phyloP scores from a whole-genome alignment of 1,140 invertebrate genomes.

The Lepidurus arcticus region DNA sequence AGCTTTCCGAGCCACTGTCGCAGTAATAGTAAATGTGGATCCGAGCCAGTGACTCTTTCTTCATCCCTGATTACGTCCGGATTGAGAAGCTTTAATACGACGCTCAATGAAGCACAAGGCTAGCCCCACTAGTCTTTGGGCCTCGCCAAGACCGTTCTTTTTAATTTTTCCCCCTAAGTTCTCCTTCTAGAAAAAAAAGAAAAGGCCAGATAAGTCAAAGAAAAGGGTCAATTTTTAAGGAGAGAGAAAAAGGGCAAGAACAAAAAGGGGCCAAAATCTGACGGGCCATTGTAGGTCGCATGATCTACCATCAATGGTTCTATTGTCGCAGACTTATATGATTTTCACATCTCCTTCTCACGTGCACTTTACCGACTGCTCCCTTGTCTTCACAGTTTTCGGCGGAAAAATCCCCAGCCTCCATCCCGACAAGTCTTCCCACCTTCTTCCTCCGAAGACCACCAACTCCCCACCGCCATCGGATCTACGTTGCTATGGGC shows the following conservation, averaged over 20 bases:
- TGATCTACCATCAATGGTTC: slow-evolving; percentile 19
- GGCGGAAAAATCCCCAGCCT: neutral
- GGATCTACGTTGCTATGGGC: neutral
- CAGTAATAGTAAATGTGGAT: slow-evolving; percentile 18
- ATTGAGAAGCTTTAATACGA: slow-evolving; percentile 19
- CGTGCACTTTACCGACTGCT: neutral
- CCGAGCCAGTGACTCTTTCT: slow-evolving; percentile 17
- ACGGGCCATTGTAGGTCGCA: slow-evolving; percentile 7
- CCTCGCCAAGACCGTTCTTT: slow-evolving; percentile 1
- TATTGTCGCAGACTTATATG: slow-evolving; percentile 3
- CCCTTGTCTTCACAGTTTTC: neutral
- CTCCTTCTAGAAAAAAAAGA: neutral
- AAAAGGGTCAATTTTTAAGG: neutral
- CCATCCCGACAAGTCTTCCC: neutral
- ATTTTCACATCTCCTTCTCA: slow-evolving; percentile 12
- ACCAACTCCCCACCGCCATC: neutral
- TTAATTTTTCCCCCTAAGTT: neutral
- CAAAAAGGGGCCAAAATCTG: neutral
- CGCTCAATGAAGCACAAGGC: slow-evolving; percentile 4
- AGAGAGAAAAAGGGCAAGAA: neutral
- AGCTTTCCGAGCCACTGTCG: neutral
- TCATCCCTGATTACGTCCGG: slow-evolving; percentile 20
- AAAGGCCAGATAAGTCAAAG: neutral
- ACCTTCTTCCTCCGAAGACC: neutral
- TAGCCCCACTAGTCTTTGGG: neutral